Evolutionary conservation across 1,140 invertebrate species (phyloP), one percentile per base, ranked within the genome.

Genomic region (Scaptomyza graminum): DNA sequence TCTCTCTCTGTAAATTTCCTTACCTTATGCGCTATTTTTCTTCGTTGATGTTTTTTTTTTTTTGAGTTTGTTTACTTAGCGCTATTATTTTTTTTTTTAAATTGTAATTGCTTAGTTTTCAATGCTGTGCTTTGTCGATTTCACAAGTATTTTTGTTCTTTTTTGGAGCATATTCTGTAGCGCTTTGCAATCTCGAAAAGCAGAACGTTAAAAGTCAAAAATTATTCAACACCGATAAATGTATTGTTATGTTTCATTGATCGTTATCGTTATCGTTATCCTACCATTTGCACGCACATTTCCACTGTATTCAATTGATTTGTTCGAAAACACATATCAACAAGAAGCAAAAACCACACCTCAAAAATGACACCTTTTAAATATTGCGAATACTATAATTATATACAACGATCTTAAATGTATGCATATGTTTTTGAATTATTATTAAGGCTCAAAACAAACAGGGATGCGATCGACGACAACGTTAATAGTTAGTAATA

Each of bases 271-370:
- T 72, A 60, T 67, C 69, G 69, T 39, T 66, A 72, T 66, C 63
- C 55, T 71, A 46, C 41, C 69, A 66, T 54, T 34, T 72, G 69
- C 69, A 72, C 69, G 69, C 63, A 67, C 63, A 71, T 59, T 66
- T 44, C 13, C 54, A 54, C 41, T 15, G 50, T 39, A 60, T 57
- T 15, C 15, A 18, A 31, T 5, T 41, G 15, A 56, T 50, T 51
- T 34, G 31, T 37, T 49, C 16, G 18, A 44, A 54, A 12, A 43
- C 7, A 63, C 67, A 64, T 49, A 46, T 22, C 18, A 22, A 22
- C 18, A 22, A 22, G 18, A 22, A 22, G 18, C 18, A 22, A 22
- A 22, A 22, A 47, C 41, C 57, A 31, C 28, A 31, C 28, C 6
- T 31, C 37, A 11, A 41, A 37, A 63, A 43, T 22, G 18, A 49